phyloP scores from a whole-genome alignment of 2,888 invertebrate species.

The Eristalinus aeneus region DNA sequence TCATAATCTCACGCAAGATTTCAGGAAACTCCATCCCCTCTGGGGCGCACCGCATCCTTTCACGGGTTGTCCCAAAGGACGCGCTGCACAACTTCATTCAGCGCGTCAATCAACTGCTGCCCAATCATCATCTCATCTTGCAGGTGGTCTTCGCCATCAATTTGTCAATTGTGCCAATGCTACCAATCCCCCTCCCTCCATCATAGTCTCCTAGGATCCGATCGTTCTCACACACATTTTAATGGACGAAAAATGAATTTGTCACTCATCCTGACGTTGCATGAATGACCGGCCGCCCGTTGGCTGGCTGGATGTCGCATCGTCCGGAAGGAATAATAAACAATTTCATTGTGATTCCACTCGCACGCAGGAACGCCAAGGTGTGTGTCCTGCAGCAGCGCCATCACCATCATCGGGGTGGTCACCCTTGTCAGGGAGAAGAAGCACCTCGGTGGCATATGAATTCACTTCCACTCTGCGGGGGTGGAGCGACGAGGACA shows the following conservation, averaged over 20 bases:
- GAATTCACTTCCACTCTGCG: constrained; percentile 50
- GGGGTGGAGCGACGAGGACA: constrained; percentile 42
- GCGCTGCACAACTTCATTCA: background rate
- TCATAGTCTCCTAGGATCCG: too few species aligned
- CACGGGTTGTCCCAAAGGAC: background rate
- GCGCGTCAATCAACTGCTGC: background rate
- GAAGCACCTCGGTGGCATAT: constrained; percentile 61
- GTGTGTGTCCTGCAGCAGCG: constrained; percentile 27
- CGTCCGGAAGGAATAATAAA: constrained; percentile 67
- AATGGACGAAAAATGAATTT: constrained; percentile 52
- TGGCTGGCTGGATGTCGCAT: constrained; percentile 4
- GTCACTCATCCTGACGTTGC: constrained; percentile 52
- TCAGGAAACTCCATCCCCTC: background rate
- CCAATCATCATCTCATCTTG: constrained; percentile 7
- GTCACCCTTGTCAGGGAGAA: constrained; percentile 58
- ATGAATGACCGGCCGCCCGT: constrained; percentile 51
- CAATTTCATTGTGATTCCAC: constrained; percentile 56
- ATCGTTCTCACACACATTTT: background rate
- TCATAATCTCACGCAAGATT: background rate
- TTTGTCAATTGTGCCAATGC: constrained; percentile 46
- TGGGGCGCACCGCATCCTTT: background rate
- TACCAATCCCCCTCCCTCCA: background rate
- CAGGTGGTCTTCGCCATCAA: constrained; percentile 56
- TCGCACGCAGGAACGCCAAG: too few species aligned
- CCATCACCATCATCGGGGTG: constrained; percentile 37